Evolutionary conservation across 2,797 vertebrate genomes (phyloP).

Genomic region (Otolemur crassicaudatus): DNA sequence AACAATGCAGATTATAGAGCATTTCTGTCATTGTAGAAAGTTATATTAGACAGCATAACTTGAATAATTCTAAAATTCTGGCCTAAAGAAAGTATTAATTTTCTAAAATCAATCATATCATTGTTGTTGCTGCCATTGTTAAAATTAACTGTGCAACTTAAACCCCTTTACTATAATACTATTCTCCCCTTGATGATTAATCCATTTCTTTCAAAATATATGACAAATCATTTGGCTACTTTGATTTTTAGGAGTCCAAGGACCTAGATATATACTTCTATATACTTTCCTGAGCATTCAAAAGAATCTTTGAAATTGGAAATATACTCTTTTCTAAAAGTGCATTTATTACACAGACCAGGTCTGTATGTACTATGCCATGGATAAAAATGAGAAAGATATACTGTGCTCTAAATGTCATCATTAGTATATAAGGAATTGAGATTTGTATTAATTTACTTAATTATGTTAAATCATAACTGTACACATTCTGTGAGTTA

Average conservation of each 20-base stretch:
- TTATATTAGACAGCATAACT: neutral
- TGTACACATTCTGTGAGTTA: slow-evolving; percentile 47
- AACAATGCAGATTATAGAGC: neutral
- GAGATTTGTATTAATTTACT: slow-evolving; percentile 48
- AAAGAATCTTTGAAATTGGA: slow-evolving; percentile 64
- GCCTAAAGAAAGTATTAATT: neutral
- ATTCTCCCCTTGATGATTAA: slow-evolving; percentile 48
- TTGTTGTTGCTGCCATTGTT: neutral
- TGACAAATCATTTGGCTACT: neutral
- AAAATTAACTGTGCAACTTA: slow-evolving; percentile 59
- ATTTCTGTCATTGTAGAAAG: slow-evolving; percentile 8
- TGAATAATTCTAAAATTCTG: slow-evolving; percentile 39
- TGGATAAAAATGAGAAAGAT: slow-evolving; percentile 30
- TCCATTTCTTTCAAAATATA: slow-evolving; percentile 70
- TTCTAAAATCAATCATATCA: slow-evolving; percentile 51
- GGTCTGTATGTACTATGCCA: neutral
- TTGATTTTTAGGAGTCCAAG: slow-evolving; percentile 44
- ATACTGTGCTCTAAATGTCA: slow-evolving; percentile 11
- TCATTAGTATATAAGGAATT: neutral
- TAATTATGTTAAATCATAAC: slow-evolving; percentile 47
- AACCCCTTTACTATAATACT: slow-evolving; percentile 59
- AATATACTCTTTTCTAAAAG: neutral
- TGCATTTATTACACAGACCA: neutral
- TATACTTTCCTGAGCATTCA: slow-evolving; percentile 21
- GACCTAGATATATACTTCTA: neutral